Evolutionary conservation across 1,140 invertebrate species (phyloP), one percentile per base, ranked within the genome.

Genomic region (Drosophila sturtevanti): DNA sequence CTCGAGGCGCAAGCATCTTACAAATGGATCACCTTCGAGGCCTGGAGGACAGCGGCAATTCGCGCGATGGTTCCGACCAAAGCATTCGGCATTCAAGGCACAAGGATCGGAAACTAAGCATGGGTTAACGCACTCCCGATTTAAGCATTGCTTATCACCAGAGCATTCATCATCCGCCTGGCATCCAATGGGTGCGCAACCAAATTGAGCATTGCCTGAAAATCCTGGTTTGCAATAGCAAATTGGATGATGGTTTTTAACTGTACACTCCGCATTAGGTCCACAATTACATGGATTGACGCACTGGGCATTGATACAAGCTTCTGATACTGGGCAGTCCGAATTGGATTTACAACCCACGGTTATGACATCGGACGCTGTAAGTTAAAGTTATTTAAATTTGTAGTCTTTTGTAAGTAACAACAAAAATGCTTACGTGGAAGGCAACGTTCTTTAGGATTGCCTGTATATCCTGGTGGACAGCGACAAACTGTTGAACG

Each of bases 241-340:
- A 5, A 95, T 94, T 34, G 97, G 96, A 92, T 96, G 96, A 85
- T 98, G 97, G 91, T 96, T 95, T 52, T 94, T 92, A 0, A 97
- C 96, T 63, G 92, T 93, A 90, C 97, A 98, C 74, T 96, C 95
- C 2, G 97, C 95, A 86, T 97, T 95, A 1, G 94, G 92, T 41
- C 97, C 97, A 85, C 97, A 98, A 65, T 96, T 95, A 76, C 97
- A 98, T 0, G 97, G 97, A 87, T 94, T 96, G 4, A 95, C 94
- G 89, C 97, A 98, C 7, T 94, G 92, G 48, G 93, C 93, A 74
- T 97, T 97, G 34, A 97, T 94, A 86, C 97, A 98, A 2, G 96
- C 95, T 92, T 97, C 95, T 16, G 95, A 95, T 38, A 94, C 90
- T 16, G 95, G 94, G 91, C 97, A 98, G 55, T 98, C 97, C 2